These are phyloP conservation scores for Anolis sagrei DNA, from an alignment of 2,113 vertebrate species.

Conservation along the genomic window DNA sequence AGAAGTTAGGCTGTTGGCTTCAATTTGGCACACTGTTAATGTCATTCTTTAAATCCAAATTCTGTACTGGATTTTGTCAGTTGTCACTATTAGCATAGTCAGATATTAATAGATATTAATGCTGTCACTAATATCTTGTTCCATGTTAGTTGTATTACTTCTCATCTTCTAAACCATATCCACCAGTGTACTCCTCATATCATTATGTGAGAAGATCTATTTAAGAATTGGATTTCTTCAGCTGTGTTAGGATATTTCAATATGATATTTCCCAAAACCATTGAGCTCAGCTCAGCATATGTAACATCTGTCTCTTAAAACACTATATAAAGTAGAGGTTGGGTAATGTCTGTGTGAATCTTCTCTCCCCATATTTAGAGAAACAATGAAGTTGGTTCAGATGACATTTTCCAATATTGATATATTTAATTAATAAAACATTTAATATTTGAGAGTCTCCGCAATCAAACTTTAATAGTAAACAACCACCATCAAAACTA, in stretches of 20 bases:
- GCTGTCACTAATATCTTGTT: neutral
- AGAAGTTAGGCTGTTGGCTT: no score
- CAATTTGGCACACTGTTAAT: neutral
- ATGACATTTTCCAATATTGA: slow-evolving; percentile 7
- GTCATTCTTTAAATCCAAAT: neutral
- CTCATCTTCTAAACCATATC: no score
- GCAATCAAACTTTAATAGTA: slow-evolving; percentile 2
- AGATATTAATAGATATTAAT: neutral
- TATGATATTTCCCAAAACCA: neutral
- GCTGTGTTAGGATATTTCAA: neutral
- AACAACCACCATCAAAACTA: neutral
- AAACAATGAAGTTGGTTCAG: neutral
- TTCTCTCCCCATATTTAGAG: neutral
- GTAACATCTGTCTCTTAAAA: neutral
- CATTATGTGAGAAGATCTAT: no score
- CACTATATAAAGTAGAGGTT: neutral
- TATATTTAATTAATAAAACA: neutral
- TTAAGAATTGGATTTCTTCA: neutral
- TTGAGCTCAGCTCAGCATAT: neutral
- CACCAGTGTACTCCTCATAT: neutral
- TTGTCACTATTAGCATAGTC: neutral
- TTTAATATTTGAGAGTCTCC: neutral
- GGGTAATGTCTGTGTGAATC: neutral
- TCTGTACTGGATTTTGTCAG: neutral
- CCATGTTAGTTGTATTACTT: neutral